phyloP scores from a whole-genome alignment of 2,797 vertebrate species.

The Capromys pilorides region DNA sequence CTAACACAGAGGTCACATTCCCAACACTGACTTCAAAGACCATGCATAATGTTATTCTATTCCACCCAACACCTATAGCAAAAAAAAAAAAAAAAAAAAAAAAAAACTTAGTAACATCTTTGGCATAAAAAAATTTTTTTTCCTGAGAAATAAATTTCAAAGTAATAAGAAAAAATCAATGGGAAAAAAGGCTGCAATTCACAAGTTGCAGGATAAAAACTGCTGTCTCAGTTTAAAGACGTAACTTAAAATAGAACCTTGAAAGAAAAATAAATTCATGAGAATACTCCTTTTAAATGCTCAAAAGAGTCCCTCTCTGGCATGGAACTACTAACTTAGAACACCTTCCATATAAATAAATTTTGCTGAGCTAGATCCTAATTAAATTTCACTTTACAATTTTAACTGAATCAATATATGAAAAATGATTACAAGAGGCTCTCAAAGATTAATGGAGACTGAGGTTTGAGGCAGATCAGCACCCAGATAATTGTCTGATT shows the following conservation, averaged over 20 bases:
- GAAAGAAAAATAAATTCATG: constrained; percentile 52
- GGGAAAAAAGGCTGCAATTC: neutral
- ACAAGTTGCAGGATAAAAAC: neutral
- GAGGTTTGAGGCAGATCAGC: neutral
- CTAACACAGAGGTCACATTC: neutral
- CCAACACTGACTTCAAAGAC: neutral
- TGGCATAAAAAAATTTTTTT: neutral
- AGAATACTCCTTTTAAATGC: constrained; percentile 20
- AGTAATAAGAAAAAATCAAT: constrained; percentile 31
- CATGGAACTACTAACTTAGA: constrained; percentile 14
- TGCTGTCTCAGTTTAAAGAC: neutral
- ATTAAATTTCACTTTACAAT: constrained; percentile 50
- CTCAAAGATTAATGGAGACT: neutral
- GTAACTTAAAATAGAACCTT: neutral
- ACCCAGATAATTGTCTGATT: neutral
- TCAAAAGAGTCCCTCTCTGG: neutral
- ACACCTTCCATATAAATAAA: constrained; percentile 44
- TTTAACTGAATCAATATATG: constrained; percentile 2
- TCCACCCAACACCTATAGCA: neutral
- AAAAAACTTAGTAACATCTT: neutral
- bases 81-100: constrained; percentile 22
- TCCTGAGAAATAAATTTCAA: constrained; percentile 48
- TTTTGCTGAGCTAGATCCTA: constrained; percentile 7
- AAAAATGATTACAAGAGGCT: neutral
- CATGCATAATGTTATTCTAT: rapidly evolving